Conservation (phyloP, 2,797 vertebrate species). For the Masticophis lateralis region DNA sequence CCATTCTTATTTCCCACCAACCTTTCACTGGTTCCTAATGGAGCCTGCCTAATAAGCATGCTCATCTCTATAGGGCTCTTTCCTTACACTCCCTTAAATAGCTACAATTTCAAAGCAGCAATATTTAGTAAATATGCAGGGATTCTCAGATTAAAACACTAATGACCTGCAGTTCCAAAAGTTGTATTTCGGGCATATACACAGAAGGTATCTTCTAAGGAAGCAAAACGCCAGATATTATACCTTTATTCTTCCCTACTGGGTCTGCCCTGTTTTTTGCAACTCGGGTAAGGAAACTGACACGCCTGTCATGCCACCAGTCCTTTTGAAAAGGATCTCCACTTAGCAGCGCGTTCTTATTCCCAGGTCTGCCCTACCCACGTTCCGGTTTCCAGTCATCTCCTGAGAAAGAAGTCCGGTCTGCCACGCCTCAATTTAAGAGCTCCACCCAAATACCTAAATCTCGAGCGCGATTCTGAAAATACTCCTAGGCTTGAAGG, state of each 20-base stretch:
- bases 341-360: not conserved
- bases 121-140: not conserved
- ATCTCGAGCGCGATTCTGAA: not conserved
- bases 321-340: not conserved
- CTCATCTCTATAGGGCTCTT: not conserved
- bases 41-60: not conserved
- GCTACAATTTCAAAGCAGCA: not conserved
- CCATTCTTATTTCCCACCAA: not conserved
- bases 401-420: not conserved
- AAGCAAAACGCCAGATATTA: not conserved
- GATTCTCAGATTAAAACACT: not conserved
- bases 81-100: not conserved
- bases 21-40: not conserved
- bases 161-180: not conserved
- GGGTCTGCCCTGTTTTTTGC: not conserved
- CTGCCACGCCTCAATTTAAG: not conserved
- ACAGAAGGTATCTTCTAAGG: not conserved
- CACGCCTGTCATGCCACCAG: not conserved
- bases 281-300: not conserved
- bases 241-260: not conserved
- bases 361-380: not conserved
- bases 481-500: not conserved
- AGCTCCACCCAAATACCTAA: not conserved
- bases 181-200: not conserved
- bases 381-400: not conserved